Evolutionary conservation across 1,140 invertebrate species (phyloP).

Genomic region (Portunus trituberculatus): DNA sequence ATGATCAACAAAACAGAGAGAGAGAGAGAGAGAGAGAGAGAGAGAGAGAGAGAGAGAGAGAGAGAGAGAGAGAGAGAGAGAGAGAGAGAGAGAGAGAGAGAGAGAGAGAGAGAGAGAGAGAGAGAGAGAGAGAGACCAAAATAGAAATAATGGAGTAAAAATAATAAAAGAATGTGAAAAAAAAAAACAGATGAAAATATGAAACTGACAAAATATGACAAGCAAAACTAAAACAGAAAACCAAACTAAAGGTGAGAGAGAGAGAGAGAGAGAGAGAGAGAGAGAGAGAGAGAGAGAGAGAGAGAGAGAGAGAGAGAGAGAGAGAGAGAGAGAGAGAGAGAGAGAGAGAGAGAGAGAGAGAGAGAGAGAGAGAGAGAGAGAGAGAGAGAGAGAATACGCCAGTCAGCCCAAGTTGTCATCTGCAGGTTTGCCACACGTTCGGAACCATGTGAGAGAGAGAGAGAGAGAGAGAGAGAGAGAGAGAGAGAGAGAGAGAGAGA

Average conservation of each 20-base stretch:
- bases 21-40: not conserved
- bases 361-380: slow-evolving; percentile 46
- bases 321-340: slow-evolving; percentile 36
- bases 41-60: not conserved
- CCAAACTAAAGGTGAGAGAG: not conserved
- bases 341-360: slow-evolving; percentile 35
- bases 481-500: not conserved
- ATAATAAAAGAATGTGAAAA: not conserved
- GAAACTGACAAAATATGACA: too few relatives aligned
- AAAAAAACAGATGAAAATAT: not conserved
- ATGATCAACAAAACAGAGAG: not conserved
- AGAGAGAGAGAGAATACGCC: not conserved
- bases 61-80: not conserved
- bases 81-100: not conserved
- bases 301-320: slow-evolving; percentile 43
- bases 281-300: slow-evolving; percentile 1
- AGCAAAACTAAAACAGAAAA: not conserved
- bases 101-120: not conserved
- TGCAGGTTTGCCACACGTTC: not conserved
- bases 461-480: not conserved
- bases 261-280: slow-evolving; percentile 7
- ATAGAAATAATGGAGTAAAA: not conserved
- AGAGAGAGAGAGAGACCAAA: too few relatives aligned
- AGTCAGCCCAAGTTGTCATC: not conserved
- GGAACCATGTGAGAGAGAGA: not conserved